Base-by-base conservation (phyloP, 2,113 vertebrate species). In the Aphyosemion australe region DNA sequence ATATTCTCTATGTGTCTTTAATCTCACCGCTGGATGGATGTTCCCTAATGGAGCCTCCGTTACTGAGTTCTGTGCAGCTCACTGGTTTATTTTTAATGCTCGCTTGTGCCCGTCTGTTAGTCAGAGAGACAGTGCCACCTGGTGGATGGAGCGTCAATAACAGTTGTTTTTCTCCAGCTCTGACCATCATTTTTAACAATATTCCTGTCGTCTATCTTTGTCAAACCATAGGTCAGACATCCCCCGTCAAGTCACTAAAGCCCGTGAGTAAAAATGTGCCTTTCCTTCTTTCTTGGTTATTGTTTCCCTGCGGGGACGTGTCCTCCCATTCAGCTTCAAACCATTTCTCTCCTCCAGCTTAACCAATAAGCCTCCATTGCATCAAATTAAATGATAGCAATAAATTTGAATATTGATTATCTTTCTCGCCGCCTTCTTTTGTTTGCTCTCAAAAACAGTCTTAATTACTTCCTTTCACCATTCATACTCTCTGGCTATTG, bases 171-270 rank as follows among this genome's bases (percentile, higher is more conserved):
- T 60, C 26, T 26, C 37, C 10, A 41, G 55, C 52, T 37, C 56
- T 10, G 8, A 46, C 64, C 47, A 62, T 21, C n/a, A 41, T 79
- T 78, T 71, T 53, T 61, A 1, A 80, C 50, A 61, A 37, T 19
- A 21, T 75, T 74, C 14, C 16, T 54, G 41, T 84, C 57, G 55
- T 46, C 50, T 80, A 1, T 84, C 63, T 85, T 9, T 82, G 53
- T 84, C 51, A 71, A 48, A 76, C 61, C 21, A 64, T 87, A 99
- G 97, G 97, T 94, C 96, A 96, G 68, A 93, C 96, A 15, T 97
- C 97, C 73, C 97, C 97, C 68, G 93, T 95, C 74, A 99, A 99
- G 95, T 91, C 92, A 87, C 75, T 94, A 64, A 98, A 95, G 93
- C 94, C 93, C 86, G 96, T 98, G 89, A 98, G 95, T 97, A 72